Base-by-base conservation (phyloP, 2,113 vertebrate genomes). In the Brachypodius melanocephalos region DNA sequence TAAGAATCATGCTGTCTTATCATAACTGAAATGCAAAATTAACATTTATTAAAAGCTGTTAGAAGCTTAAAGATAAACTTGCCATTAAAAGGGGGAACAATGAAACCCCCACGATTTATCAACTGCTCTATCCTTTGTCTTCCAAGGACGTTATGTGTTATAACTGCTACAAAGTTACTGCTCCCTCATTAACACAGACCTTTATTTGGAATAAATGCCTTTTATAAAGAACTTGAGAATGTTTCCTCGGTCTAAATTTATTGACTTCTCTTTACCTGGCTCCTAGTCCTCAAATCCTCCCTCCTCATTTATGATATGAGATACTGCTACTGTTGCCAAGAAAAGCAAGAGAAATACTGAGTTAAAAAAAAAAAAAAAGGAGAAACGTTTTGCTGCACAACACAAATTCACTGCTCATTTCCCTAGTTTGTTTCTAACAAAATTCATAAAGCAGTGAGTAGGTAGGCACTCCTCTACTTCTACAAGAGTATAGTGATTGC, bases 331-430 rank as follows among this genome's bases (percentile, higher is more conserved):
- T 62, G 10, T 6, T 76, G 63, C 62, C 49, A 76, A 49, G 54
- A 65, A 88, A 92, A 84, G 19, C 12, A 73, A 45, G 15, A 68
- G n/a, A 51, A 90, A 82, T 45, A 72, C 0, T 38, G 24, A 62
- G 25, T 34, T 71, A 2, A 1, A 34, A 43, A 63, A 17, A 12
- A 3, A 4, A 34, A 1, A 15, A 12, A 3, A 4, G 31, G 1
- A 63, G 1, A 63, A 17, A 13, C 36, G 13, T 28, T 89, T 71
- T 63, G 11, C 31, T 43, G 45, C 45, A 76, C 36, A 65, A 55
- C 34, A 78, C 20, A 36, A 82, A 63, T 38, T 32, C 57, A 59
- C 28, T 75, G 38, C 18, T 92, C 28, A 32, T 80, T 85, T 72
- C 17, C 31, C n/a, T 18, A 10, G 20, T 40, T 59, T 86, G 17